A percentile compares a stretch with the other conserved stretches of the same genome.
Conservation (phyloP, 1,140 invertebrate species). For the Drosophila funebris region DNA sequence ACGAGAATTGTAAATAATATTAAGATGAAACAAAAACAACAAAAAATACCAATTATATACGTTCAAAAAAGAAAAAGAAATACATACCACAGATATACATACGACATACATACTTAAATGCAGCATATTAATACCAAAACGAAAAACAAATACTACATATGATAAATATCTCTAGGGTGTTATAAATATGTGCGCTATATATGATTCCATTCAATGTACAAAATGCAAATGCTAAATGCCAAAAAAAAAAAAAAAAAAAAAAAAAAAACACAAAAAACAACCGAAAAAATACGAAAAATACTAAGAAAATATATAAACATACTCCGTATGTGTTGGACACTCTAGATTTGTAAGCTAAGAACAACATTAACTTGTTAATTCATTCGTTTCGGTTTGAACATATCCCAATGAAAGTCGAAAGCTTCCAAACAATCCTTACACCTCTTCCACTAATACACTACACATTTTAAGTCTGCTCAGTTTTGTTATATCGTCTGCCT, state of each 20-base stretch:
- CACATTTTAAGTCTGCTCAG: too few relatives aligned
- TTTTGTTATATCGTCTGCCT: not conserved
- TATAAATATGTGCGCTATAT: constrained; percentile 35
- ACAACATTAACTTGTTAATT: constrained; percentile 10
- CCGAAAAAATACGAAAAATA: constrained; percentile 14
- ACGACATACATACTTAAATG: constrained; percentile 11
- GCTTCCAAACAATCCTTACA: not conserved
- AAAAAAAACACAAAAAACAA: constrained; percentile 18
- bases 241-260: constrained; percentile 31
- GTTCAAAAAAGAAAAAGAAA: too few relatives aligned
- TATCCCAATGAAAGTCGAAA: not conserved
- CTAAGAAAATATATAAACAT: too few relatives aligned
- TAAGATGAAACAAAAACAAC: constrained; percentile 27
- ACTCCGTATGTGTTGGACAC: constrained; percentile 25
- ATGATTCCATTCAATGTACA: constrained; percentile 72
- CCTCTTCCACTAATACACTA: not conserved
- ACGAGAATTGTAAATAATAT: constrained; percentile 41
- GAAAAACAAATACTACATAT: constrained; percentile 10
- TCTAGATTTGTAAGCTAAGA: constrained; percentile 2
- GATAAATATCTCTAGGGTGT: constrained; percentile 35
- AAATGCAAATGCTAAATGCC: constrained; percentile 49
- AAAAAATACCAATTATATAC: constrained; percentile 15
- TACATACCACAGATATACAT: constrained; percentile 6
- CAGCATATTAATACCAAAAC: constrained; percentile 4
- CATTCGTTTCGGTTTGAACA: not conserved